Conservation (phyloP, 2,113 vertebrate genomes). For the Festucalex cinctus region DNA sequence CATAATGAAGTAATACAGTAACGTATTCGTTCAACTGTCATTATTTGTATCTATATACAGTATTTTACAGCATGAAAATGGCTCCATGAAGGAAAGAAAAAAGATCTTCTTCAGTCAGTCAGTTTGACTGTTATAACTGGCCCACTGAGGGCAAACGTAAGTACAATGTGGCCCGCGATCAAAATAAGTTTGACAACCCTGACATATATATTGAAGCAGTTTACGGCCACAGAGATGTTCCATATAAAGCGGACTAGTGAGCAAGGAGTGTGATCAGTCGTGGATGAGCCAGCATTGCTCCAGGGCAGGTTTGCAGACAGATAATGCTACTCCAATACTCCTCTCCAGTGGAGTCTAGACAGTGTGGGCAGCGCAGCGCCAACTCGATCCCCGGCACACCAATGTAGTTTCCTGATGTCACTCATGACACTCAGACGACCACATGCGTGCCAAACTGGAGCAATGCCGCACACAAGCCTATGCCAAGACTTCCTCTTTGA, state of each 20-base stretch:
- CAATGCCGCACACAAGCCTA: constrained; percentile 2
- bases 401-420: constrained; percentile 19
- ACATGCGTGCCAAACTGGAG: constrained; percentile 15
- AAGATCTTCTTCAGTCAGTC: no score
- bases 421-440: constrained; percentile 14
- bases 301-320: constrained; percentile 46
- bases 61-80: no score
- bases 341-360: constrained; percentile 48
- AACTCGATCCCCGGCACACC: constrained; percentile 24
- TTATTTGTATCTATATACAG: no score
- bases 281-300: constrained; percentile 46
- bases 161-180: no score
- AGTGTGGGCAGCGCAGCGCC: constrained; percentile 37
- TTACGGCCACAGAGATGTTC: constrained; percentile 20
- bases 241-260: background rate
- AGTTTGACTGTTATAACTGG: no score
- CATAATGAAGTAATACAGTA: no score
- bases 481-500: background rate
- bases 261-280: constrained; percentile 21
- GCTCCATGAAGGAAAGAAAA: no score
- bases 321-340: constrained; percentile 37
- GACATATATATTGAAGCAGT: background rate
- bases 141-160: no score
- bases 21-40: no score
- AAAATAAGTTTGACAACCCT: no score